Base-by-base conservation (phyloP, 2,113 vertebrate species). In the Leptobrachium leishanense region DNA sequence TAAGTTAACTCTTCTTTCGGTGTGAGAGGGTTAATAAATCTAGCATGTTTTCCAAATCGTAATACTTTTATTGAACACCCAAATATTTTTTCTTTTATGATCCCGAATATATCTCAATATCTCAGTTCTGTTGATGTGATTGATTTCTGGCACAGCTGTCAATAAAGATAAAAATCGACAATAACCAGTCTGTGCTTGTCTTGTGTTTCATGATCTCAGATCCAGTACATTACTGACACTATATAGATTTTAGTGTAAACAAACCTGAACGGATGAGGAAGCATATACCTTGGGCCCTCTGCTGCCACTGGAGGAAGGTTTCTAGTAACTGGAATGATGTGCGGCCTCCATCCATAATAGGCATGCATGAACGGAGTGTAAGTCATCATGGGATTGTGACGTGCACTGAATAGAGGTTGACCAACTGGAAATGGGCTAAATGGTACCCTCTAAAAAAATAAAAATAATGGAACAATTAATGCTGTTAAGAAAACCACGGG, bases 341-440 rank as follows among this genome's bases (percentile, higher is more conserved):
- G 13, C 11, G 13, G 55, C 3, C 20, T 31, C 20, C 20, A 59
- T 59, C 20, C 20, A 0, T 86, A 89, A n/a, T 82, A 81, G 1
- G 88, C 83, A 42, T 85, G 88, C 43, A 88, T 64, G 1, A 87
- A 69, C n/a, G 89, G 43, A 39, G 87, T 65, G 73, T 86, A 89
- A 74, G 81, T 85, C 70, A 85, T 42, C 55, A 87, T 6, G 0
- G 87, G 86, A 0, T 80, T 3, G 7, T 86, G 89, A 7, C 85
- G 83, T 8, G 87, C 82, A 43, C 67, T 82, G 75, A 90, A 88
- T 20, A 90, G 13, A 66, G 86, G 87, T 46, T 87, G 85, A 53
- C 83, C 83, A 76, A 82, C 82, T 62, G 88, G 86, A 77, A 86
- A 87, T 2, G 82, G 79, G 54, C 80, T 89, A 76, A 86, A 89